Evolutionary conservation across 2,113 vertebrate species (phyloP).

Genomic region (Anhinga rufa): DNA sequence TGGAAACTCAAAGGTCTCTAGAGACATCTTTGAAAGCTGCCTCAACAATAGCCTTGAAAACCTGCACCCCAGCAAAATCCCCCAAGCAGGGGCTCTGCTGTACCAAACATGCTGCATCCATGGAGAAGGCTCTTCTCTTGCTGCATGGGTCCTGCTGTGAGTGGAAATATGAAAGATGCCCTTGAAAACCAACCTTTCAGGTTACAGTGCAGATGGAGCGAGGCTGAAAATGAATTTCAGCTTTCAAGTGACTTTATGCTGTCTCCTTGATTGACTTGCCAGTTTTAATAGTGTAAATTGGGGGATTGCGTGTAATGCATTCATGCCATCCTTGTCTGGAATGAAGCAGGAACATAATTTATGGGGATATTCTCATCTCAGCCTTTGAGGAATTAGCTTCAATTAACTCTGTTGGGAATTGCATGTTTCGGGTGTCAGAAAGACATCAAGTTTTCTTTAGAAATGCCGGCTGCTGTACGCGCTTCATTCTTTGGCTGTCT

Average conservation of each 20-base stretch:
- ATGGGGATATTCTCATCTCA: constrained; percentile 57
- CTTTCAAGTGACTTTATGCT: constrained; percentile 20
- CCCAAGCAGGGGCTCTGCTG: not conserved
- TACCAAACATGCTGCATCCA: not conserved
- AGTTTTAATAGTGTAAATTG: constrained; percentile 9
- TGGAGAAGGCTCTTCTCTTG: not conserved
- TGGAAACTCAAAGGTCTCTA: not conserved
- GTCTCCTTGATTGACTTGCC: constrained; percentile 46
- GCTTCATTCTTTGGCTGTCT: constrained; percentile 1
- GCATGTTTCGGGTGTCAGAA: constrained; percentile 21
- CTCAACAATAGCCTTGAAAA: not conserved
- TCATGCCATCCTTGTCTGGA: not conserved
- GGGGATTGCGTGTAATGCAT: constrained; percentile 20
- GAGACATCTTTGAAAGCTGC: not conserved
- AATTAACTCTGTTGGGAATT: constrained; percentile 57
- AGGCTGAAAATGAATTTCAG: constrained; percentile 29
- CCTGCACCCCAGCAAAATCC: not conserved
- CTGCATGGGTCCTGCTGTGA: not conserved
- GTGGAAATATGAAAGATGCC: not conserved
- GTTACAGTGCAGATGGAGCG: not conserved
- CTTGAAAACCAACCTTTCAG: not conserved
- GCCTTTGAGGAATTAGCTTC: constrained; percentile 62
- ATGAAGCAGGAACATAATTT: constrained; percentile 52
- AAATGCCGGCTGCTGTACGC: not conserved
- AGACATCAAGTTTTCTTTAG: constrained; percentile 44